Base-by-base conservation (phyloP, 2,797 vertebrate species). In the Coracias cyanogaster region DNA sequence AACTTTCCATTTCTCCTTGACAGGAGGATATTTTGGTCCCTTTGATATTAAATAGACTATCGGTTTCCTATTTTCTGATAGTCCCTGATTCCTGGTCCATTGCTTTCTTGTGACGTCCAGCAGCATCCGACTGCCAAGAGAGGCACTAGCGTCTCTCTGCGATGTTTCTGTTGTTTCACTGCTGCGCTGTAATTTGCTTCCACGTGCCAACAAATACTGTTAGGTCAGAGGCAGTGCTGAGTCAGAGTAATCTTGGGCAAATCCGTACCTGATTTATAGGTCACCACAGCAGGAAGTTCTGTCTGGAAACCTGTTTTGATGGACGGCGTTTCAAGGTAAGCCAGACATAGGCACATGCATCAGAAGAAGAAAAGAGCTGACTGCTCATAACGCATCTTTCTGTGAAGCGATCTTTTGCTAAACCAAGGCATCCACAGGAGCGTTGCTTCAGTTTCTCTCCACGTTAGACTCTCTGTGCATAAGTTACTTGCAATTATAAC, bases 211-310 rank as follows among this genome's bases (percentile, higher is more conserved):
- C 31, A 78, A 81, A 78, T 61, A 61, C 28, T 54, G 78, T 74
- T 51, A 61, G 65, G 72, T 78, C 49, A 58, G 65, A 87, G 62
- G 74, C 70, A 78, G 74, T 88, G 46, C 62, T 33, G 65, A 90
- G 57, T 83, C 57, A 87, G 64, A 70, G 29, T 24, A 49, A 81
- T 81, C 58, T 78, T 43, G 64, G 61, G 48, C 69, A 89, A 85
- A 73, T 80, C 55, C 31, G 7, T 58, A 39, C 48, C 64, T 84
- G 74, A 91, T 91, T 93, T 93, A 77, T 74, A 79, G 67, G 91
- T 60, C 54, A 48, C 15, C 46, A 51, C 22, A 20, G 69, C 33
- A 45, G 64, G 67, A 91, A 93, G 67, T 86, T 55, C 51, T 74
- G 58, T 51, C 54, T 81, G 54, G 43, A 88, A 92, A 81, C 29